Base-by-base conservation (phyloP, 2,888 invertebrate genomes). In the Tanytarsus gracilentus region DNA sequence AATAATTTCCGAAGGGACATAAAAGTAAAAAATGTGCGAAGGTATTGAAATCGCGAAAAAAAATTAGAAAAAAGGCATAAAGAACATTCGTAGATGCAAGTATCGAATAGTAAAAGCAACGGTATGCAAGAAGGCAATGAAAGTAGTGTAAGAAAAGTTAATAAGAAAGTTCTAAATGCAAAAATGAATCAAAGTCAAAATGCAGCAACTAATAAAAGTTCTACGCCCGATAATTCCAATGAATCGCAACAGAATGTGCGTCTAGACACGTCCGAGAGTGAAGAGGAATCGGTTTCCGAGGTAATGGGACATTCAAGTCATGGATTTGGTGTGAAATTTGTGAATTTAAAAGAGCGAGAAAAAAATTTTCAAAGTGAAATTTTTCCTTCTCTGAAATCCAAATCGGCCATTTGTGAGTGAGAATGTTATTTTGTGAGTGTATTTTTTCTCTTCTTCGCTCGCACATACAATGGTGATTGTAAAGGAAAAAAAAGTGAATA, bases 251-350 rank as follows among this genome's bases (percentile, higher is more conserved):
- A 58, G 30, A 58, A 58, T 48, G 58, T 58, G 4, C 58, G 58
- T 48, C 11, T 58, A 39, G 92, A 92, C 80, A 85, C 92, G 75
- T 93, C 93, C 71, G 93, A 91, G 80, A 93, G 92, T 76, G 94
- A 94, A 76, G 93, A 93, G 78, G 94, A 93, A 76, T 93, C 93
- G 78, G 90, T 90, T 75, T 93, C 92, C 71, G 93, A 93, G 90
- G 93, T 94, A 85, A 83, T 77, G 71, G 62, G 61, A 62, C 61
- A 7, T 14, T 30, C 30, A 9, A 30, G 30, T 6, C 30, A 9
- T 6, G 26, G 14, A 16, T 61, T 53, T 52, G 7, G 6, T 25
- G 33, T 6, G 33, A 25, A 26, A 21, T 40, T 27, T 21, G 33
- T 27, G 7, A n/a, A 48, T 29, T 48, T 51, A 11, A 30, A 30